Conservation (phyloP, 2,797 vertebrate species). For the Iguana delicatissima region DNA sequence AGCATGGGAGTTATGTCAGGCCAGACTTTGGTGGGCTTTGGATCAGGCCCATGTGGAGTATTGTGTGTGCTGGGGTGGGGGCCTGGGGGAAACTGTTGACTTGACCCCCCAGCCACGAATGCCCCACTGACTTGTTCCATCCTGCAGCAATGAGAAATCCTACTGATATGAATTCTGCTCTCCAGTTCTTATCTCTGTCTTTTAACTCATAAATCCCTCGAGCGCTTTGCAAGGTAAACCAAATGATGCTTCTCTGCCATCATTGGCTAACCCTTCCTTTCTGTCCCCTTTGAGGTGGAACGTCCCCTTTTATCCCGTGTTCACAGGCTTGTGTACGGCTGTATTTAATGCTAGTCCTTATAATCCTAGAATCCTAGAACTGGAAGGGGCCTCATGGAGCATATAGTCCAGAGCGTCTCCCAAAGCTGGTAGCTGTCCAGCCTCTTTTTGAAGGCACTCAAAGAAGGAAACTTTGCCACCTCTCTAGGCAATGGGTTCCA, state of each 20-base stretch:
- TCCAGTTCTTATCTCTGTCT: background rate
- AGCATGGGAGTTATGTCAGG: fast-evolving
- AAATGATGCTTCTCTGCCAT: background rate
- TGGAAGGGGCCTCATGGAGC: no score
- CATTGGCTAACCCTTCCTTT: background rate
- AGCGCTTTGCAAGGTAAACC: background rate
- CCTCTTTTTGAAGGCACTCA: no score
- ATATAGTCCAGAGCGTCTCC: no score
- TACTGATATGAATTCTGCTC: fast-evolving
- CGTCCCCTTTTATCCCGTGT: background rate
- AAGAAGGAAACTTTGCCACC: no score
- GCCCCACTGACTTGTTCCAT: fast-evolving
- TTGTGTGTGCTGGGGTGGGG: fast-evolving
- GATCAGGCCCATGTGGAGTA: background rate
- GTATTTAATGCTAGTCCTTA: background rate
- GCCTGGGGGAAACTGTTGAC: background rate
- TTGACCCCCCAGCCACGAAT: fast-evolving
- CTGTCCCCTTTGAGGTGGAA: background rate
- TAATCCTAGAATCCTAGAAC: no score
- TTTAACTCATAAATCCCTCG: background rate
- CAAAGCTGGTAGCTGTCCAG: no score
- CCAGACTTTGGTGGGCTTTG: background rate
- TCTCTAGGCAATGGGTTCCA: no score
- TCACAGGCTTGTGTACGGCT: background rate
- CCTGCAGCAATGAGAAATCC: fast-evolving